Percentiles rank a stretch among this genome's conserved stretches.
These are phyloP conservation scores for Theropithecus gelada DNA, from an alignment of 2,113 vertebrate genomes.

Conservation along the genomic window DNA sequence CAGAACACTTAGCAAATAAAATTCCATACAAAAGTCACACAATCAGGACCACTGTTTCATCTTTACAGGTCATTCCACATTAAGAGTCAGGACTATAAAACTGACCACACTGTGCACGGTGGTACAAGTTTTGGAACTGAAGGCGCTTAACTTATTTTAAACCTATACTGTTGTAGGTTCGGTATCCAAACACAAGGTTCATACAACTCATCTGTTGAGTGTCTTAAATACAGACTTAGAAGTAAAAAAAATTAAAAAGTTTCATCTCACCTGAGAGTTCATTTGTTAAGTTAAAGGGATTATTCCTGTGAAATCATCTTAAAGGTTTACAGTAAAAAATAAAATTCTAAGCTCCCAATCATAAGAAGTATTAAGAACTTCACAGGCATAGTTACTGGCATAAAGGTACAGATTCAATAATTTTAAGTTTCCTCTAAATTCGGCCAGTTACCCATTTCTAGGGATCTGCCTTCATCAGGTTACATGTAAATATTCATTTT, in stretches of 20 bases:
- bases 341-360: neutral
- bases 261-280: neutral
- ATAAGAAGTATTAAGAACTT: neutral
- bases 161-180: neutral
- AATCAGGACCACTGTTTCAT: neutral
- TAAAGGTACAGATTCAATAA: neutral
- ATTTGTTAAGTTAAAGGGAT: neutral
- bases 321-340: conserved; percentile 26
- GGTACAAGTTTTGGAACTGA: conserved; percentile 23
- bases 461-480: neutral
- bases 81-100: neutral
- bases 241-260: neutral
- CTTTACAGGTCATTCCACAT: conserved; percentile 23
- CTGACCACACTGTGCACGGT: neutral
- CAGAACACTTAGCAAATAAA: conserved; percentile 44
- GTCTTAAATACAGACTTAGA: conserved; percentile 19
- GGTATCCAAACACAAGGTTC: too few relatives aligned
- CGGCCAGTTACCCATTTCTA: neutral
- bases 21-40: neutral
- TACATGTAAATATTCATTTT: neutral
- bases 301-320: conserved; percentile 27
- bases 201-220: neutral
- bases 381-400: neutral
- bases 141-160: neutral
- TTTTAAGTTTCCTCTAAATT: neutral